These are phyloP conservation scores for Diorhabda carinulata DNA, from an alignment of 1,140 invertebrate genomes.

Conservation along the genomic window DNA sequence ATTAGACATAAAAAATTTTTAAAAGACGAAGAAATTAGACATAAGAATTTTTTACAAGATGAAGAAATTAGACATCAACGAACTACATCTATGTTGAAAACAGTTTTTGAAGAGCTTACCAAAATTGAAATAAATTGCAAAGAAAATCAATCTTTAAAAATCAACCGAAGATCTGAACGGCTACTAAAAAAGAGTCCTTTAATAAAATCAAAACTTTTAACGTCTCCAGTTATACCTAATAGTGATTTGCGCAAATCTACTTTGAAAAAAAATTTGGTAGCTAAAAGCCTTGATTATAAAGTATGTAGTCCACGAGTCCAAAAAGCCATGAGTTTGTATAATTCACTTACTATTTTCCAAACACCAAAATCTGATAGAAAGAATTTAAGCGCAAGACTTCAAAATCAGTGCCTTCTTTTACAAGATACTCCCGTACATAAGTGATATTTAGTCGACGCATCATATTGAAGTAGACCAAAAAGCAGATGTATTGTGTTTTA, in stretches of 20 bases:
- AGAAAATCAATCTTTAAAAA: background rate
- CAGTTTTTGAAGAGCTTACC: background rate
- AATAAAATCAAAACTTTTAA: background rate
- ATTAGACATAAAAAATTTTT: background rate
- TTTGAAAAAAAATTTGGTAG: constrained; percentile 10
- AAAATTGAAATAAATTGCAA: background rate
- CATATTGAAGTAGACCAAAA: too few species aligned
- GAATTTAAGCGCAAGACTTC: background rate
- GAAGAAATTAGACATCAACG: background rate
- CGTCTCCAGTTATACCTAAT: constrained; percentile 4
- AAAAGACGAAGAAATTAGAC: background rate
- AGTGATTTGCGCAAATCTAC: constrained; percentile 9
- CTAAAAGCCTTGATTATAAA: background rate
- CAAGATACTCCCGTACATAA: constrained; percentile 15
- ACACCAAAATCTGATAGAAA: constrained; percentile 11
- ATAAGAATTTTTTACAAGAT: background rate
- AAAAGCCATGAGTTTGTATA: background rate
- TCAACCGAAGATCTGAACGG: constrained; percentile 4
- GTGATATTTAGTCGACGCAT: too few species aligned
- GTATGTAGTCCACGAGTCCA: background rate
- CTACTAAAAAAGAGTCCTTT: constrained; percentile 8
- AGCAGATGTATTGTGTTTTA: too few species aligned
- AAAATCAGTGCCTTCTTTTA: constrained; percentile 7
- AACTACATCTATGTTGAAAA: background rate
- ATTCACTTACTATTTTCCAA: background rate